These are phyloP conservation scores for Eustalomyia histrio DNA, from an alignment of 2,888 invertebrate genomes.

Conservation along the genomic window DNA sequence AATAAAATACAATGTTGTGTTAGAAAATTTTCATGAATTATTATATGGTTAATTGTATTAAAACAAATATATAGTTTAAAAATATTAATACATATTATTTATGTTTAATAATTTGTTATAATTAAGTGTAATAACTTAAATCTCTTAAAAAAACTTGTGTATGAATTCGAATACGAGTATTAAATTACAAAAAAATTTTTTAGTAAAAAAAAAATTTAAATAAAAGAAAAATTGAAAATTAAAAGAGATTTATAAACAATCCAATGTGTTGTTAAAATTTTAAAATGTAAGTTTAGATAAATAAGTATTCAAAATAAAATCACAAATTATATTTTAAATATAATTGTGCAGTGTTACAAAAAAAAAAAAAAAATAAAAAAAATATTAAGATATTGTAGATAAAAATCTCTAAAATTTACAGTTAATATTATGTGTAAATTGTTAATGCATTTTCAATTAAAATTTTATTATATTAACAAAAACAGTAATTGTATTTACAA, in stretches of 20 bases:
- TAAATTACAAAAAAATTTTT: too few relatives aligned
- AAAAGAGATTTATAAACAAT: not conserved
- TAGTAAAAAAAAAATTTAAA: not conserved
- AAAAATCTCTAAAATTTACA: too few relatives aligned
- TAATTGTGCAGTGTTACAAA: too few relatives aligned
- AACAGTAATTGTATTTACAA: too few relatives aligned
- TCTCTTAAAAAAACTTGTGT: not conserved
- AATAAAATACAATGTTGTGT: constrained; percentile 29
- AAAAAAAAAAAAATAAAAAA: too few relatives aligned
- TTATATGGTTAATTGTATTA: not conserved
- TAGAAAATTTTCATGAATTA: constrained; percentile 2
- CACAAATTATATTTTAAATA: not conserved
- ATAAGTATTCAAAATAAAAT: not conserved
- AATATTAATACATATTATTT: not conserved
- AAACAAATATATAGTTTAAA: not conserved
- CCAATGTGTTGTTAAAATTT: not conserved
- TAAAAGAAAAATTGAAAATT: not conserved
- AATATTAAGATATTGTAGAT: too few relatives aligned
- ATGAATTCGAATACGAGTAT: not conserved
- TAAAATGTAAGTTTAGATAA: not conserved
- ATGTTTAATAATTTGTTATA: not conserved
- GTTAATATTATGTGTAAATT: too few relatives aligned
- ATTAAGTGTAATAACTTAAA: not conserved
- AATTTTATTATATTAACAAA: too few relatives aligned
- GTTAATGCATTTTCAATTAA: too few relatives aligned